Evolutionary conservation across 2,113 vertebrate genomes (phyloP), one percentile per base, ranked within the genome.

Genomic region (Corapipo altera): DNA sequence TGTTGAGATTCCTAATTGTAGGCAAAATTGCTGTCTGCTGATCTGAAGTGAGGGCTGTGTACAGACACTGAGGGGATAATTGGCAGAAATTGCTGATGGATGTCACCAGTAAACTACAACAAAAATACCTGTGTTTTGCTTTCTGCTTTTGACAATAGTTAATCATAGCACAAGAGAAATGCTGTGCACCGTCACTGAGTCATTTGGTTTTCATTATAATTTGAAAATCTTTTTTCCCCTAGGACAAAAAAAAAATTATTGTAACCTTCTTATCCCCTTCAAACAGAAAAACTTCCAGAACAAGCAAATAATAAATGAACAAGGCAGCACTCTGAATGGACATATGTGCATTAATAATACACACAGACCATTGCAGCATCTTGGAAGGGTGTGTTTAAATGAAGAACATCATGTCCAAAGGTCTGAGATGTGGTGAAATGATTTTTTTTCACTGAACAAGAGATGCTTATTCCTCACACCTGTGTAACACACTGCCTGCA

Each of bases 161-260:
- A 96, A 94, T 96, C 93, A 88, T 23, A 83, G 73, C 73, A 67
- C 72, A 67, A 88, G 61, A 84, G 61, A 80, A 93, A 51, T 64
- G 79, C 64, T 91, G 52, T 74, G 55, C 14, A 8, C 72, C 39
- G 44, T 69, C 85, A 58, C 79, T 84, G 91, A 96, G 90, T 96
- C 92, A 95, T 93, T 91, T 96, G 82, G 80, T 96, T 92, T 83
- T 90, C 90, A 84, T 94, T 93, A 84, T 64, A 89, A 64, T 86
- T 44, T 84, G 82, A 80, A 94, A 90, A 49, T 71, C 44, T 80
- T 83, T 41, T 88, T 90, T 94, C 58, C 28, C 27, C 20, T 30
- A n/a, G 37, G 70, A 24, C 8, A 30, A 32, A 43, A 85, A 32
- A 55, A 48, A 43, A 21, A 18, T 7, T 9, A 13, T 28, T 67